Evolutionary conservation across 2,797 vertebrate species (phyloP).

Genomic region (Alouatta caraya): DNA sequence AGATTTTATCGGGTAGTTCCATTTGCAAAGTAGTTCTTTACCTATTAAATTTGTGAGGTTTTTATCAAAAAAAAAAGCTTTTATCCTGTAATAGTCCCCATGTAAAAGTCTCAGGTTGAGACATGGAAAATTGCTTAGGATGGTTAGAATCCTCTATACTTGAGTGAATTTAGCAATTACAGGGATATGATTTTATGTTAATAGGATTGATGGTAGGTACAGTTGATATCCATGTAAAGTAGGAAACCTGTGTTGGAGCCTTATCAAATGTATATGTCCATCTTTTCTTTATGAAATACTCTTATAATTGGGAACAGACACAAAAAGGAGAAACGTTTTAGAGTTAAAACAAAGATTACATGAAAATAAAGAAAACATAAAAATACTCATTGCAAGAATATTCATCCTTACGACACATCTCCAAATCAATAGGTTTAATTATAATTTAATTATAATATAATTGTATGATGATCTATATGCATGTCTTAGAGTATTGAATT

Average conservation of each 20-base stretch:
- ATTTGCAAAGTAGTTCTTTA: constrained; percentile 65
- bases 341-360: not conserved
- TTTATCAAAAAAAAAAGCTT: not conserved
- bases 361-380: not conserved
- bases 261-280: not conserved
- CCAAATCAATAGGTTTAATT: not conserved
- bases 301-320: not conserved
- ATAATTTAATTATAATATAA: not conserved
- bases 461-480: not conserved
- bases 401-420: fast-evolving
- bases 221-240: not conserved
- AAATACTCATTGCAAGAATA: not conserved
- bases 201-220: not conserved
- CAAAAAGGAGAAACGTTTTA: not conserved
- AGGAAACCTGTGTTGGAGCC: not conserved
- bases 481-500: not conserved
- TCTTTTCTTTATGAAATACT: not conserved
- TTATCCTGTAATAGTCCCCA: not conserved
- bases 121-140: constrained; percentile 13
- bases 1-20: constrained; percentile 60
- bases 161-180: not conserved
- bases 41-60: constrained; percentile 49
- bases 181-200: not conserved
- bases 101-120: not conserved
- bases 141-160: not conserved